Evolutionary conservation across 2,797 vertebrate genomes (phyloP).

Genomic region (Heteromormyrus szaboi): DNA sequence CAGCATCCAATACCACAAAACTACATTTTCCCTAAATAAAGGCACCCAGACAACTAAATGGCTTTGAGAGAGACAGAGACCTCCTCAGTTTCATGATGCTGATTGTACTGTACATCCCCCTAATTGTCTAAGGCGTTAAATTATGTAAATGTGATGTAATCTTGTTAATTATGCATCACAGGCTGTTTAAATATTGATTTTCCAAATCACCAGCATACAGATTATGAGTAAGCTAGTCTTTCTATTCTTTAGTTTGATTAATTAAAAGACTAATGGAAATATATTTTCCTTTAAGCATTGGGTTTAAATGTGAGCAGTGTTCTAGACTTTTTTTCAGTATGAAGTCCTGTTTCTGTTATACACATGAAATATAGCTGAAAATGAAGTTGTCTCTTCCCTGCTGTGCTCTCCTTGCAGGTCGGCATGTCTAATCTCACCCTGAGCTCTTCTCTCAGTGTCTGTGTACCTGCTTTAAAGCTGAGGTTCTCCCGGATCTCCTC

Average conservation of each 20-base stretch:
- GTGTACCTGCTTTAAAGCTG: constrained; percentile 69
- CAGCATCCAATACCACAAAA: not conserved
- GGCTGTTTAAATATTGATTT: constrained; percentile 7
- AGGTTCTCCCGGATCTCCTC: constrained; percentile 96
- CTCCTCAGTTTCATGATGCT: not conserved
- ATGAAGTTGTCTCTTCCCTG: not conserved
- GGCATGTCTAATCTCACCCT: not conserved
- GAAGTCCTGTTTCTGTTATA: not conserved
- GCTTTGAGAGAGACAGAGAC: not conserved
- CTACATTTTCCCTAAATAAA: not conserved
- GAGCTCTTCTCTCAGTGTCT: not conserved
- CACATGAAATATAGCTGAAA: not conserved
- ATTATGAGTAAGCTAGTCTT: not conserved
- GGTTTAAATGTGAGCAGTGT: not conserved
- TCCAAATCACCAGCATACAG: not conserved
- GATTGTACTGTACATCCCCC: not conserved
- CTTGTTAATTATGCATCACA: not conserved
- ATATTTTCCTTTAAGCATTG: not conserved
- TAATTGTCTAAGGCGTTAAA: not conserved
- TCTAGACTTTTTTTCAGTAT: not conserved
- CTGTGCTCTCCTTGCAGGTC: not conserved
- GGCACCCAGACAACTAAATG: not conserved
- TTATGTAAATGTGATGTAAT: constrained; percentile 16
- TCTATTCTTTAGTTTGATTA: not conserved
- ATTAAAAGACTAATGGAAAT: not conserved